phyloP scores from a whole-genome alignment of 1,140 invertebrate species.

The Geopemphigus sp. region DNA sequence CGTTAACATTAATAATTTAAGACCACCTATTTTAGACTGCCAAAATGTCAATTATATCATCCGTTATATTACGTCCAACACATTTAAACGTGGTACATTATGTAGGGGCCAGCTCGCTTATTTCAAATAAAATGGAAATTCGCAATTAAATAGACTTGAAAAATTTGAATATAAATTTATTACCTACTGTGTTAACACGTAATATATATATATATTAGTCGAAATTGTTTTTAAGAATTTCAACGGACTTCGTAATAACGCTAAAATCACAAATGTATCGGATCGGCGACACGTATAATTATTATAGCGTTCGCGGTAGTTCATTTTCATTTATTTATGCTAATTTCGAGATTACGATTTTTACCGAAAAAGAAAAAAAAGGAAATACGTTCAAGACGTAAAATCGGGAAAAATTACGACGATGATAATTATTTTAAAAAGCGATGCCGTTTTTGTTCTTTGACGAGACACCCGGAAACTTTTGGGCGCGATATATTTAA shows the following conservation, averaged over 20 bases:
- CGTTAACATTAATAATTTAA: no score
- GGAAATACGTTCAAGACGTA: not conserved
- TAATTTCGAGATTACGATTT: not conserved
- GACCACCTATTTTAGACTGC: no score
- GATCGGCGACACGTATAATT: not conserved
- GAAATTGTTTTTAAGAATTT: no score
- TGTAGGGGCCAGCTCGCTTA: no score
- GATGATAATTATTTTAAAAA: not conserved
- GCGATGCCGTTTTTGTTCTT: not conserved
- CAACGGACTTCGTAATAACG: not conserved
- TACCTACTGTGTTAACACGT: no score
- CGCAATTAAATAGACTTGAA: no score
- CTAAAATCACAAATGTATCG: not conserved
- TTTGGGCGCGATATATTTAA: not conserved
- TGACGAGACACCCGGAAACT: not conserved
- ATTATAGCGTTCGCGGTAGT: not conserved
- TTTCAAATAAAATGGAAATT: no score
- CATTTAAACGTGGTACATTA: no score
- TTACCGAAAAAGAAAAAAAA: not conserved
- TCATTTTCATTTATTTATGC: not conserved
- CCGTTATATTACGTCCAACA: no score
- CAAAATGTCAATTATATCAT: no score
- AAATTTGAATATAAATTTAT: no score
- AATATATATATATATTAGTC: no score
- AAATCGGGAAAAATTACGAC: not conserved